A percentile compares a stretch with the other conserved stretches of the same genome.
These are phyloP conservation scores for Hemiprocne comata DNA, from an alignment of 2,113 vertebrate genomes.

Conservation along the genomic window DNA sequence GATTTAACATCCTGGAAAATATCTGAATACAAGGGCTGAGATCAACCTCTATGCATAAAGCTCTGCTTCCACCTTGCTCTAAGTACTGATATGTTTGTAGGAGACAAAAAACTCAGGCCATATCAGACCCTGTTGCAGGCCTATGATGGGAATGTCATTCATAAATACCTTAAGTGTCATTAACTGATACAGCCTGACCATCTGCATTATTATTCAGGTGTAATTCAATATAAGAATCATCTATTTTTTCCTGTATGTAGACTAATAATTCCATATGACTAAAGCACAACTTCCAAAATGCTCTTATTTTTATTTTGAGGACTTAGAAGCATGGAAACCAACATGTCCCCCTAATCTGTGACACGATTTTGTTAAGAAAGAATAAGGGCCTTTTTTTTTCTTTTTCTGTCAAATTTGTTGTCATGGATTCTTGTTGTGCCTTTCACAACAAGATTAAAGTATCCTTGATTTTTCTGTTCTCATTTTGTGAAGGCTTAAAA, in stretches of 20 bases:
- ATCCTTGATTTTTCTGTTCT: background rate
- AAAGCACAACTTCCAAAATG: background rate
- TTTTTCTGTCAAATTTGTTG: background rate
- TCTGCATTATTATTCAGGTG: background rate
- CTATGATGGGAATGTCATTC: background rate
- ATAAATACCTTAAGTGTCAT: background rate
- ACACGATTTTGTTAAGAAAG: background rate
- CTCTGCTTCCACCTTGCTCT: background rate
- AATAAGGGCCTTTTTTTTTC: too few relatives aligned
- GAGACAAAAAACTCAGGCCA: background rate
- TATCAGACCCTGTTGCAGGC: background rate
- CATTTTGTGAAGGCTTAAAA: background rate
- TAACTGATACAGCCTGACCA: background rate
- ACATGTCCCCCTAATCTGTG: background rate
- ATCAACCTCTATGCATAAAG: background rate
- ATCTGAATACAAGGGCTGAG: background rate
- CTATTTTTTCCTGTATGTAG: background rate
- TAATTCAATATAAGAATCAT: background rate
- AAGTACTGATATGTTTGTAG: background rate
- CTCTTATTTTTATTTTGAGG: background rate
- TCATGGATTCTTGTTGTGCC: background rate
- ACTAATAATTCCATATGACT: accelerated
- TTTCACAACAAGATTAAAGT: background rate
- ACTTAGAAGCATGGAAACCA: background rate
- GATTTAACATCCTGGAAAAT: background rate